phyloP scores from a whole-genome alignment of 2,888 invertebrate genomes.

The Amphimallon solstitiale region DNA sequence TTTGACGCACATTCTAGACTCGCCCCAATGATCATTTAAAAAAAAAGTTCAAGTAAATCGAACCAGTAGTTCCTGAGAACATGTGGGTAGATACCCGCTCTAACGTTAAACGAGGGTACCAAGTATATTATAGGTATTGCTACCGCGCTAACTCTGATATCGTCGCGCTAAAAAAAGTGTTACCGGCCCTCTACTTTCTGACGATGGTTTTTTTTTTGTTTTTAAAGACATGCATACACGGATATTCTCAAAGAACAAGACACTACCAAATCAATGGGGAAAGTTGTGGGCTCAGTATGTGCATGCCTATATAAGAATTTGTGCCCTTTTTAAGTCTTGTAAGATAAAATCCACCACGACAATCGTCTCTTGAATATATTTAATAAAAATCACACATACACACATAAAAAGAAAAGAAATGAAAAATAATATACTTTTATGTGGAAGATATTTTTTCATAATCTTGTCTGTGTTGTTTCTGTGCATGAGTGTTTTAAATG shows the following conservation, averaged over 20 bases:
- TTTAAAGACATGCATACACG: neutral
- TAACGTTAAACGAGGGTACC: no score
- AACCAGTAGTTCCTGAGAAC: no score
- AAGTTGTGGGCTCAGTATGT: slow-evolving; percentile 38
- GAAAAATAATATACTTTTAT: slow-evolving; percentile 52
- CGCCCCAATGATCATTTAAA: no score
- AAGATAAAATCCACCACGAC: slow-evolving; percentile 57
- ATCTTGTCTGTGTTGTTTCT: slow-evolving; percentile 49
- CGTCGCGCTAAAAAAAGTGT: no score
- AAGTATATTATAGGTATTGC: no score
- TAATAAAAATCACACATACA: slow-evolving; percentile 6
- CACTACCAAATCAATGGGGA: neutral
- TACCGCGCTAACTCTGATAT: no score
- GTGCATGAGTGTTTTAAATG: slow-evolving; percentile 36
- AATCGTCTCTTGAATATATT: slow-evolving; percentile 56
- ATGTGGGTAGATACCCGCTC: no score
- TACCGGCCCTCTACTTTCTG: no score
- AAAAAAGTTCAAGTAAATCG: no score
- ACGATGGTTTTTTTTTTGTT: no score
- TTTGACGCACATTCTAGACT: no score
- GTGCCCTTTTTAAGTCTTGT: slow-evolving; percentile 61
- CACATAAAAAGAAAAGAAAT: slow-evolving; percentile 23
- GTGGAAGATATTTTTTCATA: slow-evolving; percentile 58
- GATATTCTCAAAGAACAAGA: neutral
- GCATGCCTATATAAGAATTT: slow-evolving; percentile 42